phyloP scores from a whole-genome alignment of 2,797 vertebrate species.

The Premnoplex brunnescens region DNA sequence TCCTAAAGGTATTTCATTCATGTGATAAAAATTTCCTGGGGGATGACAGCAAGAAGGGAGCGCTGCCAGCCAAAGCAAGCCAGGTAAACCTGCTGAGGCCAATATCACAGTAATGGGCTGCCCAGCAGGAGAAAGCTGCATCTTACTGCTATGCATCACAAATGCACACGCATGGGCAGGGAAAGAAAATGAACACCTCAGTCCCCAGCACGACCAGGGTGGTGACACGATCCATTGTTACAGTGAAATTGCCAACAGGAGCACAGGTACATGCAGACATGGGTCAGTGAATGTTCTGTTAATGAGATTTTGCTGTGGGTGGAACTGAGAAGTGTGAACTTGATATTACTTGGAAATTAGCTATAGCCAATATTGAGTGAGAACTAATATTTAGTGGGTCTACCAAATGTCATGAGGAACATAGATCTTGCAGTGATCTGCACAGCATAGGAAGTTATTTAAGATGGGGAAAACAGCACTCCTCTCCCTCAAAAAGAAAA shows the following conservation, averaged over 20 bases:
- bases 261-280: fast-evolving
- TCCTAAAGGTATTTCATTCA: not conserved
- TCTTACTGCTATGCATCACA: not conserved
- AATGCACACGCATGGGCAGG: not conserved
- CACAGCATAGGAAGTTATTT: not conserved
- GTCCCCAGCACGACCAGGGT: fast-evolving
- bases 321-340: not conserved
- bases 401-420: not conserved
- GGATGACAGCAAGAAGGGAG: not conserved
- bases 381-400: not conserved
- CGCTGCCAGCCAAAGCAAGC: not conserved
- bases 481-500: no score
- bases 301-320: not conserved
- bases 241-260: not conserved
- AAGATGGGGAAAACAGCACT: not conserved
- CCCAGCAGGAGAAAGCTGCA: not conserved
- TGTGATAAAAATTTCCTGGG: not conserved
- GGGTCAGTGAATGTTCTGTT: fast-evolving
- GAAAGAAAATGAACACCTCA: not conserved
- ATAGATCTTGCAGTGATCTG: not conserved
- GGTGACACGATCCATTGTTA: not conserved
- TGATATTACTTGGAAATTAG: not conserved
- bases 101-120: not conserved
- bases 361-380: fast-evolving
- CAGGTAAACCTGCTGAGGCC: not conserved